Percentiles rank a stretch among this genome's conserved stretches.
Conservation (phyloP, 37 sponge, comb jelly and placozoan genomes). For the Bolinopsis microptera region DNA sequence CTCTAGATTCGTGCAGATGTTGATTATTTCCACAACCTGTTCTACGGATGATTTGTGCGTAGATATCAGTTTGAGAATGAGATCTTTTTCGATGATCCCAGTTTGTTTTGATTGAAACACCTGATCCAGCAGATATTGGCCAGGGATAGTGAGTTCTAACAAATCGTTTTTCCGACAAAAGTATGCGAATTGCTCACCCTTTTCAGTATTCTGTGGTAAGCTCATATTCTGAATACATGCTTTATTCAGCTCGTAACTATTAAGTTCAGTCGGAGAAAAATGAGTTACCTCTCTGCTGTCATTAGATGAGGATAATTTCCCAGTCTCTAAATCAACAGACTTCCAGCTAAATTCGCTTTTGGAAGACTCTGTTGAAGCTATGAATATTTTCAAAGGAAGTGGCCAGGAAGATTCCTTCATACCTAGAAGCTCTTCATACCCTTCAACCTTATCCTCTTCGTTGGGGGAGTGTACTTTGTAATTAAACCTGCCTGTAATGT, state of each 20-base stretch:
- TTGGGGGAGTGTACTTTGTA: not conserved
- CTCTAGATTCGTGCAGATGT: constrained; percentile 2
- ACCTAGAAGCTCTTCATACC: constrained; percentile 22
- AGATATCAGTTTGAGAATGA: not conserved
- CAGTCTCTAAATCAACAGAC: constrained; percentile 28
- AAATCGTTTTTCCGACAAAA: not conserved
- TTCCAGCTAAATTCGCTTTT: not conserved
- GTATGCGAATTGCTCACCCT: not conserved
- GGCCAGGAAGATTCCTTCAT: constrained; percentile 25
- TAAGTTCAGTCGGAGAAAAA: not conserved
- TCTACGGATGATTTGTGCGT: not conserved
- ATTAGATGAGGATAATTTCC: not conserved
- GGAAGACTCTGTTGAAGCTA: not conserved
- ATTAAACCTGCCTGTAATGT: not conserved
- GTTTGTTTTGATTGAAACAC: not conserved
- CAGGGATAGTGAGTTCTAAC: not conserved
- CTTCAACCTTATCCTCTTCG: constrained; percentile 26
- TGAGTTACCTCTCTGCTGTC: not conserved
- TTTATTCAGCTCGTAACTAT: not conserved
- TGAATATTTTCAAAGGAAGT: constrained; percentile 28
- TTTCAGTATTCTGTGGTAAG: not conserved
- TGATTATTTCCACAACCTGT: not conserved
- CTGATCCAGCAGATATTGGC: not conserved
- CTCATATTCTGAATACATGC: not conserved
- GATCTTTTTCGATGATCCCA: not conserved